phyloP scores from a whole-genome alignment of 1,140 invertebrate genomes.

The Brachionus asplanchnoidis region DNA sequence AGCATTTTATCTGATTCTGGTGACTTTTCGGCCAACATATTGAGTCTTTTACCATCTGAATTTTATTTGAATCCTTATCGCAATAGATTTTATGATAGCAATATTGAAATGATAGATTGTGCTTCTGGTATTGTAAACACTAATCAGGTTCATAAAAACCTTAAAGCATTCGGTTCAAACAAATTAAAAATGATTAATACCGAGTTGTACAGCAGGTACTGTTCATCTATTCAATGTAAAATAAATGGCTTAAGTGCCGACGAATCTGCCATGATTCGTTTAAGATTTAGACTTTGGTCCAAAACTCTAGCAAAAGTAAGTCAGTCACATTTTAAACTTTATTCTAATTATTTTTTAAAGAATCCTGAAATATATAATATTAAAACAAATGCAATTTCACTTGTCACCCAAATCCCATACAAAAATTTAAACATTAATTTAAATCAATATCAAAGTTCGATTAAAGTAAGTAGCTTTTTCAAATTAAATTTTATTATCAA shows the following conservation, averaged over 20 bases:
- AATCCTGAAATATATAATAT: constrained; percentile 19
- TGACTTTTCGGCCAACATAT: not conserved
- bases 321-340: not conserved
- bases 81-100: not conserved
- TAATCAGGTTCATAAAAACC: not conserved
- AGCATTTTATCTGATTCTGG: not conserved
- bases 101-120: constrained; percentile 8
- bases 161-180: not conserved
- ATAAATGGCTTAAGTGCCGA: not conserved
- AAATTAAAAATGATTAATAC: constrained; percentile 13
- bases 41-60: not conserved
- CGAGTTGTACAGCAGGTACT: not conserved
- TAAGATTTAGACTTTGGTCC: not conserved
- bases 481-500: not conserved
- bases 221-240: not conserved
- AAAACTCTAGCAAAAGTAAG: not conserved
- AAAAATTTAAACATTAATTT: constrained; percentile 15
- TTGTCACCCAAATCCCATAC: constrained; percentile 8
- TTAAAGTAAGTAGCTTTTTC: not conserved
- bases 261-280: not conserved
- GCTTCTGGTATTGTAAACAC: not conserved
- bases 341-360: not conserved
- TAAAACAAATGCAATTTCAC: not conserved
- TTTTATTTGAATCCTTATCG: not conserved
- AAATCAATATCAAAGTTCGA: constrained; percentile 2